Conservation (phyloP, 2,888 invertebrate genomes). For the Acrobasis consociella region DNA sequence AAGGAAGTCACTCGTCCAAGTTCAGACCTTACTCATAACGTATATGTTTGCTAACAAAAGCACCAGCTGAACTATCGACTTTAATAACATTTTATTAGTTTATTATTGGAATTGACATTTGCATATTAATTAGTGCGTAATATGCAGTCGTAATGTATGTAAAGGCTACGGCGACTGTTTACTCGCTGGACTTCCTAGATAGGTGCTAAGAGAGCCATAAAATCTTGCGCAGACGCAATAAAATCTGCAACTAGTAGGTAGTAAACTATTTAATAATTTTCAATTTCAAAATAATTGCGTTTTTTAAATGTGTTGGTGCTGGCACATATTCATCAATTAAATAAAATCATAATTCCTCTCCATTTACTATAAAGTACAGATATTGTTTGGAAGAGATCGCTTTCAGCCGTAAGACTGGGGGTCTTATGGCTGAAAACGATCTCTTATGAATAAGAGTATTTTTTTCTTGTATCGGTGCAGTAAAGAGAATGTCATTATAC, state of each 20-base stretch:
- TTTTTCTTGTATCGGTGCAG: too few species aligned
- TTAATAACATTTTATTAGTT: slow-evolving; percentile 8
- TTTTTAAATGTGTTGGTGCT: not conserved
- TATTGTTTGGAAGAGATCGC: too few species aligned
- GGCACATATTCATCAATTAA: not conserved
- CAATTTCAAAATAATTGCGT: not conserved
- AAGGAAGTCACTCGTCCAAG: too few species aligned
- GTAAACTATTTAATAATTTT: not conserved
- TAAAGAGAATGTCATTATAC: too few species aligned
- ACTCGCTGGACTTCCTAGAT: slow-evolving; percentile 16
- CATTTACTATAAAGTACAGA: too few species aligned
- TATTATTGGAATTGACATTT: slow-evolving; percentile 8
- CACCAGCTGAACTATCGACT: too few species aligned
- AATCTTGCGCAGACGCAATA: slow-evolving; percentile 23
- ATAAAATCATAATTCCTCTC: too few species aligned
- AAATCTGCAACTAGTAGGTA: not conserved
- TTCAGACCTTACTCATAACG: too few species aligned
- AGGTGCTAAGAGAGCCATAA: slow-evolving; percentile 32
- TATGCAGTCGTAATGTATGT: slow-evolving; percentile 14
- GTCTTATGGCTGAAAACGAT: too few species aligned
- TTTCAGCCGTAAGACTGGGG: too few species aligned
- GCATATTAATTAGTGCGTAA: slow-evolving; percentile 5
- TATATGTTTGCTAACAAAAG: too few species aligned
- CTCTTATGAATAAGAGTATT: too few species aligned
- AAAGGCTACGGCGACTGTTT: slow-evolving; percentile 6